Base-by-base conservation (phyloP, 1,140 invertebrate genomes). In the Leucophenga varia region DNA sequence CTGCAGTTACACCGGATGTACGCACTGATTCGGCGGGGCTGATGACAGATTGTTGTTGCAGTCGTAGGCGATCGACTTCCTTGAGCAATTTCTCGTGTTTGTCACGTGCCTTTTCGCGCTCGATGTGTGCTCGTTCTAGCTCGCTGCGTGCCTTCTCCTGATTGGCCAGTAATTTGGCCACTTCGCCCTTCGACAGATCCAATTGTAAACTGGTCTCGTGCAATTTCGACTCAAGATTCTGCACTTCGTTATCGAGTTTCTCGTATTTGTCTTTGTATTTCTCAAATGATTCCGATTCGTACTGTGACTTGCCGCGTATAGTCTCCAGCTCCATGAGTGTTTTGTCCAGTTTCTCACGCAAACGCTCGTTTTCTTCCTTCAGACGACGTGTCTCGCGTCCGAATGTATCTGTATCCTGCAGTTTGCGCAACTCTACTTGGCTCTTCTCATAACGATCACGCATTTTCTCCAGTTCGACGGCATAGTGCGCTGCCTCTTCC, bases 361-460 rank as follows among this genome's bases (percentile, higher is more conserved):
- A 78, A 48, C 90, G 80, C 72, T 93, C 90, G 54, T 90, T 82
- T 72, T 94, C 91, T 61, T 91, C 80, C 72, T 90, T 88, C 34
- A 87, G 79, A 84, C 87, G 56, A 82, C 82, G 28, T 86, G 78
- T 56, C 81, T 85, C 61, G 84, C 90, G 19, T 82, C 88, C 63
- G 86, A 89, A 53, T 77, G 76, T 54, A 83, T 83, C 43, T 83
- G 77, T 70, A 84, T 84, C 82, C 64, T 92, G 88, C 3, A 89
- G 81, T 76, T 90, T 88, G 44, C 91, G 79, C 41, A 92, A 79
- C 58, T 95, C 92, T 3, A 83, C 78, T 54, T 91, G 88, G 38
- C 86, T 82, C 68, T 91, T 87, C 53, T 95, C 91, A 57, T 92
- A 87, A 60, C 93, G 91, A 57, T 94, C 92, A 56, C 91, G 89